Base-by-base conservation (phyloP, 92 coral and sea anemone genomes). In the Montipora capitata region DNA sequence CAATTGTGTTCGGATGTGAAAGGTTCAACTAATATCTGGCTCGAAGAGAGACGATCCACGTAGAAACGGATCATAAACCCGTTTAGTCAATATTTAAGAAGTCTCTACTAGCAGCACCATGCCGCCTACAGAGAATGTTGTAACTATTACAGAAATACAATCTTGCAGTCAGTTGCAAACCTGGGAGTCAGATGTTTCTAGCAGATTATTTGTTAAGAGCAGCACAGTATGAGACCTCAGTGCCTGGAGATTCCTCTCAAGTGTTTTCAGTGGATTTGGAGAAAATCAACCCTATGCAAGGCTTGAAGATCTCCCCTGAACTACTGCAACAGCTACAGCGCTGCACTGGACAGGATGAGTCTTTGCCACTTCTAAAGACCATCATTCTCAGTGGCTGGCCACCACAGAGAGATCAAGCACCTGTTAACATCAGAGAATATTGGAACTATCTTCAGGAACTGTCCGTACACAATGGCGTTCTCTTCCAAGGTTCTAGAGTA, bases 201-300 rank as follows among this genome's bases (percentile, higher is more conserved):
- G 77, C 82, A 61, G 81, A 88, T 41, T 80, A 72, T 38, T 88
- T 48, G 52, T 48, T 9, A 48, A 48, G 52, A 48, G 52, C 52
- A 48, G 52, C 52, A 48, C 6, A 48, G 52, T 48, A 48, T 48
- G 52, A 48, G 52, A 48, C 52, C 52, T 1, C 52, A 48, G 52
- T 48, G 52, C 52, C 52, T 9, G 10, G 2, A 48, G 52, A 48
- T 48, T 48, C 52, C 52, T 48, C 82, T 54, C 92, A 88, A 69
- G 89, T 82, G 18, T 88, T 82, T 40, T 57, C 89, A 20, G 54
- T 72, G 16, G 89, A 73, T 20, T 63, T 82, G 10, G 92, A 82
- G 57, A 54, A 54, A 10, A 8, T 12, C 10, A 54, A 54, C 13
- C 59, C 16, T 10, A 10, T 54, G 11, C 59, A 54, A 12, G 0